These are phyloP conservation scores for Ephialtes manifestator DNA, from an alignment of 2,888 invertebrate species.

Conservation along the genomic window DNA sequence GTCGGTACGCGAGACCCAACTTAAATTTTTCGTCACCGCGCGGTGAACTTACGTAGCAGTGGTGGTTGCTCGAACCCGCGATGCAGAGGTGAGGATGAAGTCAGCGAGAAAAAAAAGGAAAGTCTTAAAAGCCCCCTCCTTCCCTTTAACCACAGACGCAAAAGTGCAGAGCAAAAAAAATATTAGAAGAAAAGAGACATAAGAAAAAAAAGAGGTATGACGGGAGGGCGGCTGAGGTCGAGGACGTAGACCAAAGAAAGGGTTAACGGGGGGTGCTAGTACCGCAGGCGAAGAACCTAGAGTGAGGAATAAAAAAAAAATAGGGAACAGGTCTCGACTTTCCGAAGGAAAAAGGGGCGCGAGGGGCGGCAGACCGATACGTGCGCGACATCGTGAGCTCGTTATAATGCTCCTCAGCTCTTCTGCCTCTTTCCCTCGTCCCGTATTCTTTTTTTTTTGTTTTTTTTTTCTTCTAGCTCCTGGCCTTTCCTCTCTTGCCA, in stretches of 20 bases:
- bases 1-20: constrained; percentile 79
- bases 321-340: constrained; percentile 31
- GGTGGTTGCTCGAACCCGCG: constrained; percentile 23
- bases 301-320: constrained; percentile 34
- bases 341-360: constrained; percentile 53
- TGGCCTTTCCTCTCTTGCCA: constrained; percentile 33
- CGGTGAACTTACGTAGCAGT: constrained; percentile 58
- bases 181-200: constrained; percentile 9
- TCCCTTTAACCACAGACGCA: constrained; percentile 18
- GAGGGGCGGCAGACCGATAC: constrained; percentile 73
- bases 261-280: constrained; percentile 38
- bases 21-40: constrained; percentile 76
- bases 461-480: constrained; percentile 18
- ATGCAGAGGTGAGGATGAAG: constrained; percentile 53
- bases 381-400: constrained; percentile 80
- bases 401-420: constrained; percentile 76
- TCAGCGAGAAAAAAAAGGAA: constrained; percentile 51
- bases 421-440: constrained; percentile 8
- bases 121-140: constrained; percentile 56
- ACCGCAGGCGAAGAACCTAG: constrained; percentile 37
- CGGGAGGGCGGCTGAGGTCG: constrained; percentile 13
- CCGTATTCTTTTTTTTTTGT: constrained; percentile 9
- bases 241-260: constrained; percentile 52
- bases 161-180: constrained; percentile 27
- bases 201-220: constrained; percentile 17